These are phyloP conservation scores for Esox masquinongy DNA, from an alignment of 2,797 vertebrate genomes.

Conservation along the genomic window DNA sequence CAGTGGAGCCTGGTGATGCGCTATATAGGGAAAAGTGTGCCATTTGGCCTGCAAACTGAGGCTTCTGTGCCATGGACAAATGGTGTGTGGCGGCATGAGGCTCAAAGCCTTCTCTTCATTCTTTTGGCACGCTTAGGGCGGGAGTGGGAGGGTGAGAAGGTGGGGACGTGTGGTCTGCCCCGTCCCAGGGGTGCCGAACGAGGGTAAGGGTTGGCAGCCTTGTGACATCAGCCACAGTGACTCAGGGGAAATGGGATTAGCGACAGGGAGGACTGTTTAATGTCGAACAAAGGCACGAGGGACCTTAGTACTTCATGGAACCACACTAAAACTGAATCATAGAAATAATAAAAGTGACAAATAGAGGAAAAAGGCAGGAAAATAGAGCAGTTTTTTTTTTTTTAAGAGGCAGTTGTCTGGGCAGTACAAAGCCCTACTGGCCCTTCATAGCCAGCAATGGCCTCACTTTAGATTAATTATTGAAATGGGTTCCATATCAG, in stretches of 20 bases:
- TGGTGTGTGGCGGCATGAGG: constrained; percentile 1
- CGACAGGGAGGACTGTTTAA: constrained; percentile 60
- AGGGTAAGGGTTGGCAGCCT: constrained; percentile 4
- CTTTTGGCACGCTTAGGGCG: neutral
- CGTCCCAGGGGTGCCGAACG: neutral
- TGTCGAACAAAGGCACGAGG: constrained; percentile 50
- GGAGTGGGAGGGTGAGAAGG: neutral
- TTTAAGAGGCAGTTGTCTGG: neutral
- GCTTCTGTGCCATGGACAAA: constrained; percentile 23
- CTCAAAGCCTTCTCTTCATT: neutral
- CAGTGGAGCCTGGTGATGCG: neutral
- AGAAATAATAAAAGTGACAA: constrained; percentile 70
- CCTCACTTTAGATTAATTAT: constrained; percentile 69
- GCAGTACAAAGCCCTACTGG: constrained; percentile 11
- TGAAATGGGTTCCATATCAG: constrained; percentile 73
- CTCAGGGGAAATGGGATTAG: constrained; percentile 60
- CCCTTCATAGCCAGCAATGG: constrained; percentile 17
- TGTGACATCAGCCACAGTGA: constrained; percentile 52
- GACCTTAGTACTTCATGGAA: constrained; percentile 48
- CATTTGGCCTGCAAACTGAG: neutral
- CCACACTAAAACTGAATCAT: constrained; percentile 37
- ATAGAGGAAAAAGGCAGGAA: constrained; percentile 54
- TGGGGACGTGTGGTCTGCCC: constrained; percentile 3
- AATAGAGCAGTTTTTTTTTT: constrained; percentile 23
- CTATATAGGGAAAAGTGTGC: neutral